A percentile compares a stretch with the other conserved stretches of the same genome.
Conservation (phyloP, 2,113 vertebrate species). For the Terrapene triunguis region DNA sequence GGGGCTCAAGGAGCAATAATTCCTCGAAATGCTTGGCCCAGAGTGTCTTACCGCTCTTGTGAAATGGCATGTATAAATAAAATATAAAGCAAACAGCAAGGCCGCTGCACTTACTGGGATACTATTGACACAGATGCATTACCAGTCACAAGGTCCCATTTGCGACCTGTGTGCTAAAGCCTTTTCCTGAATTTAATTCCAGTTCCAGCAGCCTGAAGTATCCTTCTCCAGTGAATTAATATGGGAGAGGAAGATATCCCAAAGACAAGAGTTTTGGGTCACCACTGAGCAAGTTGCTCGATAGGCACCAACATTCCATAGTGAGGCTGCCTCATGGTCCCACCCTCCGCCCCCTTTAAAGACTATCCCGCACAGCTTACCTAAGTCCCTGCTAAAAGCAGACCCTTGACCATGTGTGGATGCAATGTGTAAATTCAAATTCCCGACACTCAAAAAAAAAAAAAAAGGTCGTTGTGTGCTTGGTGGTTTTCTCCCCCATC, state of each 20-base stretch:
- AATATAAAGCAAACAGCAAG: constrained; percentile 25
- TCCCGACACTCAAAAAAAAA: background rate
- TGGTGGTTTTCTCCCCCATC: background rate
- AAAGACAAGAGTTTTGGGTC: background rate
- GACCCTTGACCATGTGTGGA: background rate
- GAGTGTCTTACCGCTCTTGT: constrained; percentile 24
- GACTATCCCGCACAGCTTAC: rapidly evolving
- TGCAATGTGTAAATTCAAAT: background rate
- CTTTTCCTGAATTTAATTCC: background rate
- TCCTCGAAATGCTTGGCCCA: background rate
- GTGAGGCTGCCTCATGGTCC: background rate
- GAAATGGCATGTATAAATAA: constrained; percentile 51
- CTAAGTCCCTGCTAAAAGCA: background rate
- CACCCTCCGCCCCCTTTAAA: rapidly evolving
- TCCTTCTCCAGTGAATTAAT: background rate
- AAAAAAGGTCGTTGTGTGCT: rapidly evolving
- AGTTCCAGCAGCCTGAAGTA: background rate
- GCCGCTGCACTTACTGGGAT: background rate
- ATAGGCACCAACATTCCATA: rapidly evolving
- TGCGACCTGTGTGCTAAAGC: rapidly evolving
- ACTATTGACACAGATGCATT: rapidly evolving
- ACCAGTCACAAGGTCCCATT: background rate
- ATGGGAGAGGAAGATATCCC: rapidly evolving
- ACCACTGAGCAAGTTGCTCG: background rate
- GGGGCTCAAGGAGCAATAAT: constrained; percentile 19